Evolutionary conservation across 92 coral and sea anemone species (phyloP), one percentile per base, ranked within the genome.

Genomic region (Paragorgia papillata): DNA sequence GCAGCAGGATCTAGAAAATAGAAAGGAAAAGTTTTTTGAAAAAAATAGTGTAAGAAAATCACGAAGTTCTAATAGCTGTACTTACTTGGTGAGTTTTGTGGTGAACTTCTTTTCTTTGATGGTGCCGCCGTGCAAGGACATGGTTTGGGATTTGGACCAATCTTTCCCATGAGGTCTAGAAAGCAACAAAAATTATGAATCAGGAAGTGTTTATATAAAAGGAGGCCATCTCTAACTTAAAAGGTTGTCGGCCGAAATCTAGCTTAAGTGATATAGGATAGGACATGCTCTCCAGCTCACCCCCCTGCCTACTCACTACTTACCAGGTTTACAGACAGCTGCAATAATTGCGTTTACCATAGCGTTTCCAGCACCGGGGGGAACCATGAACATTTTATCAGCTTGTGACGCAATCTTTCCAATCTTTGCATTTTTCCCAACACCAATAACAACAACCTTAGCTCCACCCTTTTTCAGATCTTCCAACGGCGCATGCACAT

Each of bases 351-450:
- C 78, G 54, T 71, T 71, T 12, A 71, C 78, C 22, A 71, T 53
- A 31, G 64, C 65, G 43, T 71, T 71, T 24, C 78, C 78, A 12
- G 63, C 78, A 9, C 78, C 78, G 17, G 78, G 64, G 29, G 78
- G 78, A 29, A 71, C 78, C 63, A 71, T 71, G 32, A 71, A 51
- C 51, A n/a, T 17, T 34, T 50, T n/a, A 10, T 71, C 78, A 9
- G 78, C 78, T 17, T 53, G 27, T 12, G 26, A n/a, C 21, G 43
- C 78, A 40, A 34, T 8, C 64, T 71, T 71, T 10, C 78, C 78
- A 17, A 71, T 9, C 32, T 53, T 71, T 2, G 78, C 78, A 43
- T 71, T 40, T 22, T 71, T 71, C 15, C 78, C 78, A 7, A 71
- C 78, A 13, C 63, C 78, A 28, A 71, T 71, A 12, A n/a, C 64